Evolutionary conservation across 2,888 invertebrate species (phyloP), one percentile per base, ranked within the genome.

Genomic region (Lepidonotus clava): DNA sequence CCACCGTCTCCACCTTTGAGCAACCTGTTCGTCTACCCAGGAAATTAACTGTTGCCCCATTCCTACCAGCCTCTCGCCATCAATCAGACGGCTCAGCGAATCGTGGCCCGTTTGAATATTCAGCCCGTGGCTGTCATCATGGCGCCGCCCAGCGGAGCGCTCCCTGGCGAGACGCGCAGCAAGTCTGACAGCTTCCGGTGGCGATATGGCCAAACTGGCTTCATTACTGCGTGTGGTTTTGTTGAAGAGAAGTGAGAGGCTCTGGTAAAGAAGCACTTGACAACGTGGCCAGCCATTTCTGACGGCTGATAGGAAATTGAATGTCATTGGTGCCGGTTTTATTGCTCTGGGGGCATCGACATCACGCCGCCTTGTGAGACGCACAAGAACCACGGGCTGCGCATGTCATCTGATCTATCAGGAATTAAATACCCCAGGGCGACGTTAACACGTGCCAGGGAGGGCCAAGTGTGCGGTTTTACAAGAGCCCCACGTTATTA

Each of bases 131-230:
- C 21, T 71, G 71, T 38, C 34, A n/a, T n/a, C n/a, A 71, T 38
- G 21, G 71, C 36, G 71, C n/a, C 38, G 71, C 36, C 34, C 8
- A 34, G 34, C 4, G 38, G 71, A 5, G 38, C 36, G 71, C 71
- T 38, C 14, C 36, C 71, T 71, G 38, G 6, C 18, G 18, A 38
- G 36, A 14, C 71, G 36, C 71, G 36, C 21, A 11, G 61, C 11
- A 61, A 61, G 28, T 32, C 28, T 24, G 61, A 61, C 61, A 61
- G 61, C 61, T 61, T 61, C 61, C 61, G 61, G 61, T 61, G 61
- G 24, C 24, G 28, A 61, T 61, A 61, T 28, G 28, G n/a, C 24
- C 61, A 61, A 61, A 61, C n/a, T 61, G 61, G 61, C 61, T 61
- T 61, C 61, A 61, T 61, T 61, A 11, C 61, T n/a, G 5, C 11